Evolutionary conservation across 1,140 invertebrate genomes (phyloP).

Genomic region (Brachionus rubens): DNA sequence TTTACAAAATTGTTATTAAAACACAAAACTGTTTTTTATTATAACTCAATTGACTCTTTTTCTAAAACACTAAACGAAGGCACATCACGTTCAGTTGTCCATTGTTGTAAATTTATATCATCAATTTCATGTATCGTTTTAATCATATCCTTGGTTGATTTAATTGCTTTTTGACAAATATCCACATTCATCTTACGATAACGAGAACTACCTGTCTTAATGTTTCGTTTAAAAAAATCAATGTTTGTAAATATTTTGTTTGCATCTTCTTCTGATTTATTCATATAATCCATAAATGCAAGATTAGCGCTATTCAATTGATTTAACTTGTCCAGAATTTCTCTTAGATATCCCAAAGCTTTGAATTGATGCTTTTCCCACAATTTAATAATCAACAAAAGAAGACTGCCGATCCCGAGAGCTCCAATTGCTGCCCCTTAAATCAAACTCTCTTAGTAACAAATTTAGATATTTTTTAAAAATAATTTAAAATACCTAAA

Average conservation of each 20-base stretch:
- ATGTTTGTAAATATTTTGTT: constrained; percentile 9
- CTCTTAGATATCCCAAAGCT: constrained; percentile 28
- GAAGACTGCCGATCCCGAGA: background rate
- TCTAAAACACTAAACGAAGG: too few relatives aligned
- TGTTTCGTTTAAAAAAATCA: constrained; percentile 24
- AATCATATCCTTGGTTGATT: constrained; percentile 17
- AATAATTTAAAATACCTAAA: background rate
- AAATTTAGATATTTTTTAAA: background rate
- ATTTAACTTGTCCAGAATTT: constrained; percentile 14
- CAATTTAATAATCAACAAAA: background rate
- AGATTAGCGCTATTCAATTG: constrained; percentile 25
- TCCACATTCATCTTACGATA: constrained; percentile 26
- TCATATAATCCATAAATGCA: constrained; percentile 37
- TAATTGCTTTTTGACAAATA: background rate
- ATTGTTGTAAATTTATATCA: constrained; percentile 25
- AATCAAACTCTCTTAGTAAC: background rate
- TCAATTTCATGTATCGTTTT: constrained; percentile 30
- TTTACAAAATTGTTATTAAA: too few relatives aligned
- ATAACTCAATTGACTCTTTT: too few relatives aligned
- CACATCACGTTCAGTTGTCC: background rate
- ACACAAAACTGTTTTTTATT: too few relatives aligned
- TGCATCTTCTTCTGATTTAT: constrained; percentile 41
- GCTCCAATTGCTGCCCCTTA: constrained; percentile 5
- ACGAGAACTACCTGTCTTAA: constrained; percentile 26
- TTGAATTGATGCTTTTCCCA: constrained; percentile 44